Evolutionary conservation across 2,888 invertebrate species (phyloP).

Genomic region (Xanthorhoe designata): DNA sequence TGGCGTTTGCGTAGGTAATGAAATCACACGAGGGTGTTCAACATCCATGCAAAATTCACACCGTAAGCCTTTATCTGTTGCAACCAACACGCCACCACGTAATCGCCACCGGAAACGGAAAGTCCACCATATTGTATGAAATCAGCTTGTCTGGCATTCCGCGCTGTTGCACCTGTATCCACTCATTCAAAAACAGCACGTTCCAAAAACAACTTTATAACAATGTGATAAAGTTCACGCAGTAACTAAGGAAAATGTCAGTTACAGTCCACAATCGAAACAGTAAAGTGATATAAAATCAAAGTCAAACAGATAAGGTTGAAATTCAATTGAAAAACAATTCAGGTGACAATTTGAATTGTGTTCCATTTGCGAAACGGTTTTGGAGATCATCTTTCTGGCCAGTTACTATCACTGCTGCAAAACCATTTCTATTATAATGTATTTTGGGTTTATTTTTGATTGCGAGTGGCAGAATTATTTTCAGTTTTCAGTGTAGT

Average conservation of each 20-base stretch:
- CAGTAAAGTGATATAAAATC: slow-evolving; percentile 37
- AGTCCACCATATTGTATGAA: slow-evolving; percentile 80
- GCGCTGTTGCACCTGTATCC: slow-evolving; percentile 74
- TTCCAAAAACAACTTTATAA: slow-evolving; percentile 19
- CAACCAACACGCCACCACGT: slow-evolving; percentile 63
- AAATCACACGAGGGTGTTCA: slow-evolving; percentile 10
- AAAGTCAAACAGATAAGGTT: slow-evolving; percentile 47
- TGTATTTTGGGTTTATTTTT: slow-evolving; percentile 43
- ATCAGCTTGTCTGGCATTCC: slow-evolving; percentile 81
- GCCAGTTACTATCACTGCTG: slow-evolving; percentile 50
- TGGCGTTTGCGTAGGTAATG: slow-evolving; percentile 8
- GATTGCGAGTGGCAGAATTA: slow-evolving; percentile 30
- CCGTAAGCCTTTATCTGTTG: slow-evolving; percentile 47
- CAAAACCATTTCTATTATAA: slow-evolving; percentile 51
- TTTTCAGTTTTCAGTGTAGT: slow-evolving; percentile 31
- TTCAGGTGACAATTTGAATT: slow-evolving; percentile 77
- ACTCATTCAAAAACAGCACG: slow-evolving; percentile 35
- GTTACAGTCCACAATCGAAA: slow-evolving; percentile 42
- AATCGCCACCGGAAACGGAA: slow-evolving; percentile 80
- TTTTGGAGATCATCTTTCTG: slow-evolving; percentile 68
- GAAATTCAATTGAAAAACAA: slow-evolving; percentile 50
- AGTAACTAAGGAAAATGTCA: background rate
- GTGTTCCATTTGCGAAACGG: slow-evolving; percentile 72
- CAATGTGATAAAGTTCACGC: slow-evolving; percentile 9
- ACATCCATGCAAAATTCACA: slow-evolving; percentile 40